Base-by-base conservation (phyloP, 2,113 vertebrate species). In the Ochotona princeps region DNA sequence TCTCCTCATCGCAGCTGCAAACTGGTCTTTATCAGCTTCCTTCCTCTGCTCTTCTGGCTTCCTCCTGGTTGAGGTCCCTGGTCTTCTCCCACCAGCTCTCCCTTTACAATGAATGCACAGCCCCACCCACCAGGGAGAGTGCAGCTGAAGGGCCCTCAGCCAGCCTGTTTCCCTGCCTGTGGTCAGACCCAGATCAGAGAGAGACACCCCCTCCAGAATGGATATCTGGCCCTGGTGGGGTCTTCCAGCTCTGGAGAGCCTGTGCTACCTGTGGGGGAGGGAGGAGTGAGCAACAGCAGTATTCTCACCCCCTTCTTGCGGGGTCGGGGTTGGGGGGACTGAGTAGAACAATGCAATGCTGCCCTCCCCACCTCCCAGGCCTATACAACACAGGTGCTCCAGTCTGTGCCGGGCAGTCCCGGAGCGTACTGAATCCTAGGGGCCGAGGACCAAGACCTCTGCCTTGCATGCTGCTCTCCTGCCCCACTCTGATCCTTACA, bases 41-140 rank as follows among this genome's bases (percentile, higher is more conserved):
- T 96, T 96, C 96, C 92, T 96, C 96, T 96, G 94, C 87, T 87
- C 51, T 93, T 54, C 83, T 89, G 54, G 81, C 13, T 69, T 78
- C 92, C 82, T 90, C 30, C 73, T 51, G 83, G 30, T n/a, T 7
- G 47, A 82, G 32, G 67, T 5, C 21, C 74, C 67, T 84, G 32
- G 14, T 83, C 54, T 70, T 81, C 65, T 25, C 66, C 76, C 49
- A 67, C 79, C 65, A 49, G 11, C 47, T 38, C 65, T 28, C 13
- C 65, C 28, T 86, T 38, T 47, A 75, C 30, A 75, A n/a, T 65
- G 67, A 84, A 65, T n/a, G 35, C 76, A 81, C 57, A 72, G 38
- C 44, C 44, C 18, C n/a, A 70, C n/a, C 61, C 51, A 38, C 73
- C 23, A 10, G 32, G 60, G 72, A 81, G 79, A 35, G 13, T 7